Conservation (phyloP, 2,797 vertebrate genomes). For the Prunella strophiata region DNA sequence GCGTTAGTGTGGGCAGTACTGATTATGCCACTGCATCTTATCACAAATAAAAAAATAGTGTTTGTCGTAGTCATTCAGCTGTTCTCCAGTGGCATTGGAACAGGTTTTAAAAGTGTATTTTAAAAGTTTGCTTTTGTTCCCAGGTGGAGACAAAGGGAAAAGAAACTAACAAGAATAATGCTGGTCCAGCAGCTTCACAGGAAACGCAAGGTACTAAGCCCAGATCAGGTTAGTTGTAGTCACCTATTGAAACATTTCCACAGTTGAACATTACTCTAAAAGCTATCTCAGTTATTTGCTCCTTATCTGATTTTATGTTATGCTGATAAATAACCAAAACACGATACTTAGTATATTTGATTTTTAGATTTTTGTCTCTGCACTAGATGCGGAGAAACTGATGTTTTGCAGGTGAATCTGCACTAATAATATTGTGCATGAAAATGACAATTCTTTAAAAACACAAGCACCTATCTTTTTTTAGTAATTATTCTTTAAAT, state of each 20-base stretch:
- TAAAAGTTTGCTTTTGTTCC: conserved; percentile 30
- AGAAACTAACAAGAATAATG: conserved; percentile 74
- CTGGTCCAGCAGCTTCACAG: conserved; percentile 61
- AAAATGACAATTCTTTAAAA: neutral
- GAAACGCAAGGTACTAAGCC: conserved; percentile 72
- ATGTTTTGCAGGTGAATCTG: neutral
- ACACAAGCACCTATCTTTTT: rapidly evolving
- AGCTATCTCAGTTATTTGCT: neutral
- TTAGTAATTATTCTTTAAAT: neutral
- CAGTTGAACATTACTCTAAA: neutral
- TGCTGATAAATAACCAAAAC: neutral
- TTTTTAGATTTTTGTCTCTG: neutral
- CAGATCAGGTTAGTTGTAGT: conserved; percentile 70
- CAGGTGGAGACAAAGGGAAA: conserved; percentile 79
- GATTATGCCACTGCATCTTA: neutral
- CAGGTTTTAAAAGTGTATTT: neutral
- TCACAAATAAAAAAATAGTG: neutral
- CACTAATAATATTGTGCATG: neutral
- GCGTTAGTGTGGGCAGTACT: neutral
- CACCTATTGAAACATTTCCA: neutral
- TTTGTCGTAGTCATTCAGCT: neutral
- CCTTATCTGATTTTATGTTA: neutral
- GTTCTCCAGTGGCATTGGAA: neutral
- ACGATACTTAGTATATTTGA: neutral
- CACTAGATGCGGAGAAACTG: neutral